Evolutionary conservation across 1,140 invertebrate genomes (phyloP).

Genomic region (Onthophagus taurus): DNA sequence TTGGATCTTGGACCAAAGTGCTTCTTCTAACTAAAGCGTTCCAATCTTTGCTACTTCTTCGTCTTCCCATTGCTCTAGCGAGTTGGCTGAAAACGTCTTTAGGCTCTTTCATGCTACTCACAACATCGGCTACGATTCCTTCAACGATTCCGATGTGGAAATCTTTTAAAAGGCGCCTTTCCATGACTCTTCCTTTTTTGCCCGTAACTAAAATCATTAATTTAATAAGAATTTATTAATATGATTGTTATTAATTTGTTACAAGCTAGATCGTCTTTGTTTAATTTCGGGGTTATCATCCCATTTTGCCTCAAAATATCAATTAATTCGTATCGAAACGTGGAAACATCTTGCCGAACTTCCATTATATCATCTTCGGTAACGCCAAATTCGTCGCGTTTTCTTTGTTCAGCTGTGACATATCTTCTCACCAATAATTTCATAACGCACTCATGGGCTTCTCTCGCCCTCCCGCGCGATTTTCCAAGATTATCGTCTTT

Average conservation of each 20-base stretch:
- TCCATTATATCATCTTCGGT: slow-evolving; percentile 95
- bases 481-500: slow-evolving; percentile 45
- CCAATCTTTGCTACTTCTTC: slow-evolving; percentile 69
- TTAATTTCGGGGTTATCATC: slow-evolving; percentile 65
- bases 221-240: neutral
- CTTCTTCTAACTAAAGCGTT: slow-evolving; percentile 68
- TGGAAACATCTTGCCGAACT: slow-evolving; percentile 88
- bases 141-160: slow-evolving; percentile 84
- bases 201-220: slow-evolving; percentile 51
- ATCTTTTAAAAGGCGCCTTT: slow-evolving; percentile 75
- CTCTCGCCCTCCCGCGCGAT: slow-evolving; percentile 55
- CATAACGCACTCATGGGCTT: slow-evolving; percentile 67
- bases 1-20: slow-evolving; percentile 59
- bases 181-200: slow-evolving; percentile 76
- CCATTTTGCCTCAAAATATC: slow-evolving; percentile 78
- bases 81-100: slow-evolving; percentile 75
- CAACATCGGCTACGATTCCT: slow-evolving; percentile 64
- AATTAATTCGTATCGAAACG: slow-evolving; percentile 74
- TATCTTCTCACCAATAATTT: slow-evolving; percentile 68
- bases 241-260: slow-evolving; percentile 15
- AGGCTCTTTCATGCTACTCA: slow-evolving; percentile 53
- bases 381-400: slow-evolving; percentile 73
- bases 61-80: slow-evolving; percentile 60
- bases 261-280: slow-evolving; percentile 52
- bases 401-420: slow-evolving; percentile 73